These are phyloP conservation scores for Macrobrachium nipponense DNA, from an alignment of 1,140 invertebrate genomes.

Conservation along the genomic window DNA sequence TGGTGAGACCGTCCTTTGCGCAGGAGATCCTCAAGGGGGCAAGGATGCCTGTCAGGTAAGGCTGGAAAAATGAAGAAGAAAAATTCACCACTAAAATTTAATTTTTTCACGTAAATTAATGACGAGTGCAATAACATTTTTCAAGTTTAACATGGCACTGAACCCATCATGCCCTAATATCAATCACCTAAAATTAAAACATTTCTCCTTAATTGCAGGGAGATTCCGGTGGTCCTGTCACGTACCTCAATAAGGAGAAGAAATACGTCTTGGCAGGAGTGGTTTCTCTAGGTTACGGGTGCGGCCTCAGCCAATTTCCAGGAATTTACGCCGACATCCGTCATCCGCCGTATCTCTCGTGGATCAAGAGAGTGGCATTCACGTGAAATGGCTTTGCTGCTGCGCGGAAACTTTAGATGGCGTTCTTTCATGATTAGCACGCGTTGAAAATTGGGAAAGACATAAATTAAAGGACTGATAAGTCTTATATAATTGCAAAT, in stretches of 20 bases:
- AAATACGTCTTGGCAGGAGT: neutral
- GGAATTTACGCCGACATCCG: constrained; percentile 12
- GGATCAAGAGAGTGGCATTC: constrained; percentile 14
- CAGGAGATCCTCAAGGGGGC: constrained; percentile 30
- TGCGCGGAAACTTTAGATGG: too few relatives aligned
- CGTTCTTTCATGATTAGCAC: too few relatives aligned
- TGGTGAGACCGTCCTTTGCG: constrained; percentile 5
- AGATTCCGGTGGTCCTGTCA: neutral
- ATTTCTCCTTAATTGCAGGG: neutral
- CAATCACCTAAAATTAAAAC: neutral
- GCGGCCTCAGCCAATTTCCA: neutral
- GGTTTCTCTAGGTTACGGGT: neutral
- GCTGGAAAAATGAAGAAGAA: neutral
- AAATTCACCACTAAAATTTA: too few relatives aligned
- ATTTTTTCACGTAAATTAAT: too few relatives aligned
- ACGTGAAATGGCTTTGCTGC: too few relatives aligned
- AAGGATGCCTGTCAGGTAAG: constrained; percentile 34
- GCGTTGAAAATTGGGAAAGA: too few relatives aligned
- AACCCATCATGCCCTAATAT: neutral
- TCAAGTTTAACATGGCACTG: too few relatives aligned
- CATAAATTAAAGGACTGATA: too few relatives aligned
- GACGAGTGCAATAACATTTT: too few relatives aligned
- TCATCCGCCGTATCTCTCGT: neutral
- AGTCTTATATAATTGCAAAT: too few relatives aligned
- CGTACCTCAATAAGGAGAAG: neutral